Evolutionary conservation across 2,888 invertebrate species (phyloP).

Genomic region (Ochlodes sylvanus): DNA sequence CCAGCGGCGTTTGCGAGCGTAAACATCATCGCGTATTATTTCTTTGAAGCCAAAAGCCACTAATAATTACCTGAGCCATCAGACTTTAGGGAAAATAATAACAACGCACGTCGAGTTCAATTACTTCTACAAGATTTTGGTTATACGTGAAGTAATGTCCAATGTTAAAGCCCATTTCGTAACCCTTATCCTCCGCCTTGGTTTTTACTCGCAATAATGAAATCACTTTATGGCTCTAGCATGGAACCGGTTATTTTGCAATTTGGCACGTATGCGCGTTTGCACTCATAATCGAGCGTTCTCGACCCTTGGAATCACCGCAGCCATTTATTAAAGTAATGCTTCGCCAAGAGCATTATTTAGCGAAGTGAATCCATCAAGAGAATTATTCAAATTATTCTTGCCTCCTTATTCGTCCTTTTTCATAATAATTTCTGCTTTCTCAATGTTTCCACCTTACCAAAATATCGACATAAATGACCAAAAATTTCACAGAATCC

Average conservation of each 20-base stretch:
- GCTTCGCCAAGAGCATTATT: slow-evolving; percentile 65
- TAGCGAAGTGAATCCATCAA: slow-evolving; percentile 67
- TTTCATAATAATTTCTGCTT: slow-evolving; percentile 46
- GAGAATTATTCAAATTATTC: slow-evolving; percentile 72
- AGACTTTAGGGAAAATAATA: slow-evolving; percentile 35
- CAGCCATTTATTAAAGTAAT: slow-evolving; percentile 73
- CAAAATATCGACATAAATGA: slow-evolving; percentile 54
- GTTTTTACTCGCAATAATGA: slow-evolving; percentile 44
- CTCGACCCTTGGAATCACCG: slow-evolving; percentile 57
- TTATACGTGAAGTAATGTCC: slow-evolving; percentile 16
- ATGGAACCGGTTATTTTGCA: slow-evolving; percentile 69
- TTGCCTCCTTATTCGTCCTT: slow-evolving; percentile 44
- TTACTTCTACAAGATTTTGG: slow-evolving; percentile 24
- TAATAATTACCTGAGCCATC: slow-evolving; percentile 40
- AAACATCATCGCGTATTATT: slow-evolving; percentile 57
- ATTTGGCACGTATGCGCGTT: slow-evolving; percentile 67
- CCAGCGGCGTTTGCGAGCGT: slow-evolving; percentile 69
- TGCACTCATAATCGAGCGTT: slow-evolving; percentile 56
- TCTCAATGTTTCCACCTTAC: slow-evolving; percentile 49
- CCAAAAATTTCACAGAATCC: slow-evolving; percentile 51
- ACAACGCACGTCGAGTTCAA: slow-evolving; percentile 29
- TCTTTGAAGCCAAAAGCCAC: slow-evolving; percentile 40
- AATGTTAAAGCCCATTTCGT: slow-evolving; percentile 8
- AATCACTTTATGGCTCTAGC: slow-evolving; percentile 62
- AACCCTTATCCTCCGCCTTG: slow-evolving; percentile 13